Base-by-base conservation (phyloP, 1,140 invertebrate species). In the Parapsyche elsis region DNA sequence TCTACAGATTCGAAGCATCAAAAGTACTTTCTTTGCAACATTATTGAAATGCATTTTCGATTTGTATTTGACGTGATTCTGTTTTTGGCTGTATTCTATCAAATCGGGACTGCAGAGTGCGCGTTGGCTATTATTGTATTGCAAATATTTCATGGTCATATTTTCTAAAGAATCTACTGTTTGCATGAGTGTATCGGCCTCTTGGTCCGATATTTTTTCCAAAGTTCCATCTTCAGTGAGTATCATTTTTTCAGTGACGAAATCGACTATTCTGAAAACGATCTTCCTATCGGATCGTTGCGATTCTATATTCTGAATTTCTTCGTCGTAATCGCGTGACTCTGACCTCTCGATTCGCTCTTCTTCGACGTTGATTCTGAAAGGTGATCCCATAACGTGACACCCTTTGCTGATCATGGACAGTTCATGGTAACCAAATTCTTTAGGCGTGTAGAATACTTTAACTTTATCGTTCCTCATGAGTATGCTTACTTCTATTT, bases 191-290 rank as follows among this genome's bases (percentile, higher is more conserved):
- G 71, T 38, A 26, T 79, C 75, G 7, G 80, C 83, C 9, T 84
- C 80, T 80, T 79, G 85, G 16, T 87, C 85, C 38, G 82, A 87
- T 80, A 90, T 88, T 85, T 88, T 89, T 84, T 90, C 87, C 24
- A 89, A 84, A 21, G 84, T 81, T 10, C 89, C 89, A 85, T 89
- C 88, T 84, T 90, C 89, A 81, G 85, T 88, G 16, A 90, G 74
- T 57, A 90, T 80, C 89, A 90, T 90, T 85, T 90, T 90, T 84
- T 90, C 89, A 26, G 88, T 88, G 7, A 89, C 88, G 85, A 90
- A 90, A 81, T 90, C 89, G 19, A 90, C 88, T 73, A 90, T 89
- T 76, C 88, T 85, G 77, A 88, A 84, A 9, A 90, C 86, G 16
- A 88, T 87, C 85, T 88, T 89, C 85, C 86, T 86, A 59, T 90